These are phyloP conservation scores for Planiliza haematocheilus DNA, from an alignment of 2,113 vertebrate genomes.

Conservation along the genomic window DNA sequence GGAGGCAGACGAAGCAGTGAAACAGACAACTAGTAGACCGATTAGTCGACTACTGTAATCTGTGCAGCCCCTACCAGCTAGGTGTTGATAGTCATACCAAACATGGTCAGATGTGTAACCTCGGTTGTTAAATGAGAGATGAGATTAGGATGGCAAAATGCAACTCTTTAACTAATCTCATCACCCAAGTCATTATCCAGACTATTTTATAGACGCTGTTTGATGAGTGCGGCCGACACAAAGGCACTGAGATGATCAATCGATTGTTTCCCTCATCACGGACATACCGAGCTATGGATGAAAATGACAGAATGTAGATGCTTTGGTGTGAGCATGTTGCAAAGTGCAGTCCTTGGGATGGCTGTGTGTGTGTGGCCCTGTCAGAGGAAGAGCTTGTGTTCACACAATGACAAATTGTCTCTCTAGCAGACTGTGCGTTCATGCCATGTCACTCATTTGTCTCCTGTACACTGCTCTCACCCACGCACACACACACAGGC, in stretches of 20 bases:
- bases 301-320: constrained; percentile 31
- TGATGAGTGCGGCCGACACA: constrained; percentile 12
- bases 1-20: too few relatives aligned
- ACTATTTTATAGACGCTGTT: background rate
- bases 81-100: background rate
- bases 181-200: background rate
- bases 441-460: constrained; percentile 65
- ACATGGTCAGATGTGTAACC: background rate
- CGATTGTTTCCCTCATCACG: constrained; percentile 45
- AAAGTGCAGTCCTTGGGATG: constrained; percentile 30
- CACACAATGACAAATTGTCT: constrained; percentile 61
- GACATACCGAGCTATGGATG: constrained; percentile 36
- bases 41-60: too few relatives aligned
- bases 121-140: too few relatives aligned
- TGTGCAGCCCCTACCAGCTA: too few relatives aligned
- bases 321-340: constrained; percentile 46
- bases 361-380: constrained; percentile 16
- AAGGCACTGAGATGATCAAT: constrained; percentile 29
- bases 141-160: too few relatives aligned
- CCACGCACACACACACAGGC: constrained; percentile 29
- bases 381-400: constrained; percentile 33
- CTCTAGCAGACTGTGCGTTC: constrained; percentile 45
- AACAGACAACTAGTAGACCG: too few relatives aligned
- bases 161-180: background rate
- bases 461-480: constrained; percentile 13